phyloP scores from a whole-genome alignment of 64 coral and sea anemone species.

The Orbicella faveolata region DNA sequence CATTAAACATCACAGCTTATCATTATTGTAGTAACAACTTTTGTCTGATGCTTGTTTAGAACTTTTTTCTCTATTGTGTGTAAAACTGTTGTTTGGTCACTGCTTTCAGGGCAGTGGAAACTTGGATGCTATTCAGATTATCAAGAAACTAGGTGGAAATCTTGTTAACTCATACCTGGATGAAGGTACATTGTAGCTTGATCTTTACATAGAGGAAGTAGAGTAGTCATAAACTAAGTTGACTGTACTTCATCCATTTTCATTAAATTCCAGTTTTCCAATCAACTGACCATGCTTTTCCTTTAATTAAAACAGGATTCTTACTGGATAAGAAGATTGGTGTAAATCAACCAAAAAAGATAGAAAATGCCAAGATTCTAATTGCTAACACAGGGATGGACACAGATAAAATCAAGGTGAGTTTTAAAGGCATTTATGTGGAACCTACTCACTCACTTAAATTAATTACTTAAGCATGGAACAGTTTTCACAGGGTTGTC shows the following conservation, averaged over 20 bases:
- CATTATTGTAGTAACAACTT: no score
- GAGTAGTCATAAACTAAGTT: background rate
- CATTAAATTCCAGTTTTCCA: background rate
- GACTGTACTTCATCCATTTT: background rate
- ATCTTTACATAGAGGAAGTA: no score
- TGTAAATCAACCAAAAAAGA: constrained; percentile 96
- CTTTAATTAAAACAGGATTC: constrained; percentile 63
- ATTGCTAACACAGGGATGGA: constrained; percentile 98
- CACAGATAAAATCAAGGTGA: constrained; percentile 99
- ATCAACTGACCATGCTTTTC: background rate
- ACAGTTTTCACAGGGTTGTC: background rate
- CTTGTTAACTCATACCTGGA: constrained; percentile 94
- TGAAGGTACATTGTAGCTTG: constrained; percentile 69
- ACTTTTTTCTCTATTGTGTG: no score
- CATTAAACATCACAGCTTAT: no score
- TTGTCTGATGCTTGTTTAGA: no score
- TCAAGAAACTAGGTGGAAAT: constrained; percentile 99
- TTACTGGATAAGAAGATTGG: constrained; percentile 98
- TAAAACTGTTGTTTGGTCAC: no score
- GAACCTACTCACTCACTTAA: no score
- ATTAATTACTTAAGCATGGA: no score
- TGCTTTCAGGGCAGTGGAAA: constrained; percentile 87
- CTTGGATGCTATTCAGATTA: constrained; percentile 98
- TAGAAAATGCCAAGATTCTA: constrained; percentile 96
- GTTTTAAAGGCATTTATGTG: background rate